A percentile compares a stretch with the other conserved stretches of the same genome.
These are phyloP conservation scores for Casuarius casuarius DNA, from an alignment of 2,113 vertebrate species.

Conservation along the genomic window DNA sequence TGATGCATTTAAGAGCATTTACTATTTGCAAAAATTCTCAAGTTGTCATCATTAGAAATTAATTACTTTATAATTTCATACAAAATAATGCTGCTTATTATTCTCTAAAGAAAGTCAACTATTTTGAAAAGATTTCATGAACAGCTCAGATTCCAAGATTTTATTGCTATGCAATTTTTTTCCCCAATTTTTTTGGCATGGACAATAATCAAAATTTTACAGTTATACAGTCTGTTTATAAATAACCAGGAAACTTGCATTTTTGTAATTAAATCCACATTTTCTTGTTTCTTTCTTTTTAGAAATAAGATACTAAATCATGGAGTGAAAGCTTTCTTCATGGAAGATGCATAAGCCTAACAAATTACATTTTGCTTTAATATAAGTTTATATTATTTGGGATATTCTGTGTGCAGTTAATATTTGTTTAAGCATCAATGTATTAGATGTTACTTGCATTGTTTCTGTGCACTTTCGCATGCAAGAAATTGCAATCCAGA, in stretches of 20 bases:
- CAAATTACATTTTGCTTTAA: background rate
- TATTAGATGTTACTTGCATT: background rate
- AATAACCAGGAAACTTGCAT: background rate
- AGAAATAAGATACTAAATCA: background rate
- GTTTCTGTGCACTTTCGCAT: background rate
- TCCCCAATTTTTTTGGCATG: background rate
- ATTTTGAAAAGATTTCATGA: background rate
- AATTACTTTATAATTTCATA: background rate
- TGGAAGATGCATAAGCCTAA: background rate
- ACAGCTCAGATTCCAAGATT: background rate
- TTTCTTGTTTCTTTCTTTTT: background rate
- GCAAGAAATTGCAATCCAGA: background rate
- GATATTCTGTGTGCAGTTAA: constrained; percentile 10
- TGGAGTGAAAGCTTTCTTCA: background rate
- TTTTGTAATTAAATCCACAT: background rate
- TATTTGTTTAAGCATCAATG: constrained; percentile 5
- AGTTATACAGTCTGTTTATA: background rate
- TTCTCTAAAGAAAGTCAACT: background rate
- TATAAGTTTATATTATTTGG: constrained; percentile 2
- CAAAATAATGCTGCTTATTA: background rate
- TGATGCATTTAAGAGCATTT: background rate
- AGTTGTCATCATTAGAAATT: background rate
- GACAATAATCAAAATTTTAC: background rate
- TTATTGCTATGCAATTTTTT: background rate
- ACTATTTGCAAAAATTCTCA: background rate